Base-by-base conservation (phyloP, 1,140 invertebrate genomes). In the Mizuhopecten yessoensis region DNA sequence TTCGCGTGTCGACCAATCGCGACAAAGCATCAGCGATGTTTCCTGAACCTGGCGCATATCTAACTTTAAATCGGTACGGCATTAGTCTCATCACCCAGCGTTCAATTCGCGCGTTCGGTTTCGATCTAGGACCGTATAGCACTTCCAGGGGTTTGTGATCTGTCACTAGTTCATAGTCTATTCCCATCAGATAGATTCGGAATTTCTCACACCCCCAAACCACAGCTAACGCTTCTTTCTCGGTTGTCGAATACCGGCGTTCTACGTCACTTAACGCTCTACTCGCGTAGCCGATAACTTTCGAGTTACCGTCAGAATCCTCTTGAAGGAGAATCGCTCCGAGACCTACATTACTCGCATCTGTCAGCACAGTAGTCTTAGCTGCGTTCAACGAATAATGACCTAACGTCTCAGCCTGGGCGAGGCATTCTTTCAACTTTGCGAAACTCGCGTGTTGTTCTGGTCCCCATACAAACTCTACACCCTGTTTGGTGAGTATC, bases 121-220 rank as follows among this genome's bases (percentile, higher is more conserved):
- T 93, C 0, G 93, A 94, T n/a, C 45, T 90, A 33, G 88, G 93
- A 0, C 49, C 86, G 34, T 91, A 91, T 7, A 94, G 92, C 3
- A 89, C 88, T 75, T 92, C 87, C 29, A 95, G 89, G 10, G 95
- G 94, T 88, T 95, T 95, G 86, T 95, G 96, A 87, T 97, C 96
- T 11, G 95, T 97, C 88, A 90, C 93, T 88, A 95, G 75, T 36
- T 90, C 94, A 88, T 96, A 97, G 33, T 94, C 90, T 29, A 90
- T 93, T 23, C 96, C 96, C 33, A 96, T 95, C 33, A 95, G 93
- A 36, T 93, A 97, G 15, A 94, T 91, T 49, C 96, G 92, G 91
- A 97, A 97, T 86, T 96, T 95, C 89, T 96, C 93, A 34, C 96
- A 93, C 13, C 95, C 95, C 94, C 94, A 97, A 10, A 97, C 94